Base-by-base conservation (phyloP, 2,888 invertebrate genomes). In the Drosophila hawaiiensis region DNA sequence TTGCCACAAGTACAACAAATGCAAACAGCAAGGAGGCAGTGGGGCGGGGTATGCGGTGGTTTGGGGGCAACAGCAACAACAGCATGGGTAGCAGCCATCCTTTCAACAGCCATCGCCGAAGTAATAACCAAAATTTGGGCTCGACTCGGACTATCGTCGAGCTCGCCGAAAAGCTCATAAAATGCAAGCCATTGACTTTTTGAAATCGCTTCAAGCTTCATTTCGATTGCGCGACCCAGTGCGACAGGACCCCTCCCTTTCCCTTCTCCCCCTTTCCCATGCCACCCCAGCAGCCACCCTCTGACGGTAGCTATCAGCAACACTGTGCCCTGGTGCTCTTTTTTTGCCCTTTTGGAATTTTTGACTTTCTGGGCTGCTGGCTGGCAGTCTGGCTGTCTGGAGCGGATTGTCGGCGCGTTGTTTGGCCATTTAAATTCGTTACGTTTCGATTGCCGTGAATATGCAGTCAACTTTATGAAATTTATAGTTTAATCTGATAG, bases 121-220 rank as follows among this genome's bases (percentile, higher is more conserved):
- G 80, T 84, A 85, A 87, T 89, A 89, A 87, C 83, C 82, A 76
- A 78, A 87, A 83, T 82, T 80, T 80, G 84, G 81, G 84, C 80
- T 77, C 73, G 49, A 68, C 53, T 68, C 68, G 50, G 37, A 60
- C 58, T 33, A 60, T 47, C 55, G 66, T 62, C 68, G 71, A 55
- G 52, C 56, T 39, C 47, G 49, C 58, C 50, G 33, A 43, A 64
- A 83, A 86, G 80, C 86, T 84, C 86, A 91, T 91, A 91, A 91
- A 91, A 91, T 91, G 84, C 91, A 87, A 89, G 80, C 91, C 90
- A 91, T 86, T 91, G 86, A 88, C 80, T 91, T 90, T 89, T 89
- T 79, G 88, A 90, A 90, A 88, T 89, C 81, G 87, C 90, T 84
- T 82, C 82, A 73, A 82, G 90, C 89, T 86, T 82, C 77, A 84